These are phyloP conservation scores for Dolichallabes microphthalmus DNA, from an alignment of 2,113 vertebrate genomes.

Conservation along the genomic window DNA sequence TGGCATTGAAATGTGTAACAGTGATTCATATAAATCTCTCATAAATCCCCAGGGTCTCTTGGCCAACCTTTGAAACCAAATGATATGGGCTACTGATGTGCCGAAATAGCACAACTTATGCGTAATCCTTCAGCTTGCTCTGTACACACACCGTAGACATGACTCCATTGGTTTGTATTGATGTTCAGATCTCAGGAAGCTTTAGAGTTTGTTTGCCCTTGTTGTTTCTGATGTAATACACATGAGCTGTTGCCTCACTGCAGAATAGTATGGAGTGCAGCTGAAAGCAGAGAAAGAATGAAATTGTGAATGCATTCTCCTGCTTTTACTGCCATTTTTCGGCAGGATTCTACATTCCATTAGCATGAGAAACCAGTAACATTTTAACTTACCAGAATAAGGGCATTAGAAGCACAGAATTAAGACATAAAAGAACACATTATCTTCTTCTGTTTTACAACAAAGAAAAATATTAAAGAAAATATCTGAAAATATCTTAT, in stretches of 20 bases:
- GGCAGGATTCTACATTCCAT: background rate
- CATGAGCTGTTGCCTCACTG: conserved; percentile 44
- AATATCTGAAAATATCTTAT: background rate
- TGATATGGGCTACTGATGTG: background rate
- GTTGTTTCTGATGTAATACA: conserved; percentile 53
- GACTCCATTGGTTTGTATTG: conserved; percentile 17
- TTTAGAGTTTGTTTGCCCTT: conserved; percentile 16
- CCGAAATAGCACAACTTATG: background rate
- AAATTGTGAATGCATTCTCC: conserved; percentile 42
- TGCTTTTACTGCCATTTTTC: conserved; percentile 28
- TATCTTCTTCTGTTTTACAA: background rate
- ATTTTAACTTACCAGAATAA: background rate
- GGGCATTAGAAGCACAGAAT: background rate
- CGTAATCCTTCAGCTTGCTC: conserved; percentile 1
- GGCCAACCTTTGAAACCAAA: conserved; percentile 6
- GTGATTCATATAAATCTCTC: background rate
- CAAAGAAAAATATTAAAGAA: background rate
- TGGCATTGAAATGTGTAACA: background rate
- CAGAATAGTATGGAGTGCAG: conserved; percentile 20
- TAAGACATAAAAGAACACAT: background rate
- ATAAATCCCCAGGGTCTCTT: background rate
- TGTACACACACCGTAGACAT: background rate
- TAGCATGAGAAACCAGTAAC: background rate
- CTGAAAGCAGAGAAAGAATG: conserved; percentile 17
- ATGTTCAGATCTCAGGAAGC: conserved; percentile 15